phyloP scores from a whole-genome alignment of 1,140 invertebrate genomes.

The Drosophila elegans region DNA sequence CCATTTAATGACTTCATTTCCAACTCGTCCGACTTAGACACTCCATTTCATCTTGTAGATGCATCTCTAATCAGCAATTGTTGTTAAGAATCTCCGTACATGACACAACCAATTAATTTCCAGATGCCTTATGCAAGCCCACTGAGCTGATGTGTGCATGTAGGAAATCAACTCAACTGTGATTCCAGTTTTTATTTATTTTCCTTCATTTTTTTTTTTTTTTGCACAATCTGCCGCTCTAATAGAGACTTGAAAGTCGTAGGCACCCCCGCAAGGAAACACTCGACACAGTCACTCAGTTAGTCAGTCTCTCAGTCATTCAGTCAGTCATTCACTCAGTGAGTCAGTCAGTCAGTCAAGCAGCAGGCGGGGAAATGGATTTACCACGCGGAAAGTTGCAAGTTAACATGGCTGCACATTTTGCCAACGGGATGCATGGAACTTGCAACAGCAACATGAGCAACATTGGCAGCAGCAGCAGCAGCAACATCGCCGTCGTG shows the following conservation, averaged over 20 bases:
- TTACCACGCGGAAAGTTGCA: conserved; percentile 53
- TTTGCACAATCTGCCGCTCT: conserved; percentile 45
- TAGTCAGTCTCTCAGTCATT: conserved; percentile 9
- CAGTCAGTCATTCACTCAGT: conserved; percentile 36
- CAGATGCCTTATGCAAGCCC: conserved; percentile 51
- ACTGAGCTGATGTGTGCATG: conserved; percentile 7
- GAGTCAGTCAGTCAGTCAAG: conserved; percentile 40
- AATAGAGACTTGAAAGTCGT: conserved; percentile 74
- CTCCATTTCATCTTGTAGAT: conserved; percentile 31
- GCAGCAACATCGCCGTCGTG: conserved; percentile 46
- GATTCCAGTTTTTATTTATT: conserved; percentile 44
- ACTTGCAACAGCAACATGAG: conserved; percentile 29
- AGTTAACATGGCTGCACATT: conserved; percentile 69
- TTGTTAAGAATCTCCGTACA: conserved; percentile 50
- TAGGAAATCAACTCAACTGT: conserved; percentile 39
- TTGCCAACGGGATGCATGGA: conserved; percentile 76
- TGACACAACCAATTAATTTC: conserved; percentile 78
- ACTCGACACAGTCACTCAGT: conserved; percentile 32
- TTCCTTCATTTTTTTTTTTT: conserved; percentile 19
- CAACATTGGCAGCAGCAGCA: conserved; percentile 21
- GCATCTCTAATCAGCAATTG: conserved; percentile 53
- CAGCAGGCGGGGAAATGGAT: conserved; percentile 40
- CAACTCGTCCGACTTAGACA: conserved; percentile 1
- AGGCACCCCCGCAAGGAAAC: conserved; percentile 69
- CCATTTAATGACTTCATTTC: conserved; percentile 50